Conservation (phyloP, 2,888 invertebrate genomes). For the Agrochola macilenta region DNA sequence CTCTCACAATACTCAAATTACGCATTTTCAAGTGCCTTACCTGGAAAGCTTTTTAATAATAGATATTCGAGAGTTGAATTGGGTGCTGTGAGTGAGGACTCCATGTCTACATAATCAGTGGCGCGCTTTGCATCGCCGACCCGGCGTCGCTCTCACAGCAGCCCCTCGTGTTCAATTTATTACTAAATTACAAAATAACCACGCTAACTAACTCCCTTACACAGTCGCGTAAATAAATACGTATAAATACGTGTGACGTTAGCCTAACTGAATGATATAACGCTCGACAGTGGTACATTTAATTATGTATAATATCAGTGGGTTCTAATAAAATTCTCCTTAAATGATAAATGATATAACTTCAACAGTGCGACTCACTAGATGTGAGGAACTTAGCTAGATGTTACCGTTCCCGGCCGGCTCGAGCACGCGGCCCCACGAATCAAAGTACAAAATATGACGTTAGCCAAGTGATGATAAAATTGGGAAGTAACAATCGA, state of each 20-base stretch:
- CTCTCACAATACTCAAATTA: constrained; percentile 1
- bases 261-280: constrained; percentile 74
- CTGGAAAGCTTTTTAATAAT: background rate
- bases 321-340: constrained; percentile 75
- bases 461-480: constrained; percentile 1
- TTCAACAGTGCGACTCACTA: constrained; percentile 68
- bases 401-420: constrained; percentile 50
- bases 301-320: constrained; percentile 68
- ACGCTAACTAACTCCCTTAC: constrained; percentile 67
- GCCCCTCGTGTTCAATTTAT: constrained; percentile 68
- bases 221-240: constrained; percentile 69
- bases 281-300: constrained; percentile 70
- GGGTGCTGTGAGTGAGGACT: background rate
- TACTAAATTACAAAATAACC: constrained; percentile 72
- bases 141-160: constrained; percentile 61
- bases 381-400: constrained; percentile 64
- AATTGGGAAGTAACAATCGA: constrained; percentile 13
- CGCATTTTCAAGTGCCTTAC: background rate
- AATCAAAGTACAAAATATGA: constrained; percentile 7
- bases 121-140: constrained; percentile 15
- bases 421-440: constrained; percentile 61
- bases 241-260: constrained; percentile 64
- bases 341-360: constrained; percentile 76
- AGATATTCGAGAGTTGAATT: background rate
- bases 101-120: background rate